Conservation (phyloP, 2,888 invertebrate genomes). For the Rotaria magnacalcarata region DNA sequence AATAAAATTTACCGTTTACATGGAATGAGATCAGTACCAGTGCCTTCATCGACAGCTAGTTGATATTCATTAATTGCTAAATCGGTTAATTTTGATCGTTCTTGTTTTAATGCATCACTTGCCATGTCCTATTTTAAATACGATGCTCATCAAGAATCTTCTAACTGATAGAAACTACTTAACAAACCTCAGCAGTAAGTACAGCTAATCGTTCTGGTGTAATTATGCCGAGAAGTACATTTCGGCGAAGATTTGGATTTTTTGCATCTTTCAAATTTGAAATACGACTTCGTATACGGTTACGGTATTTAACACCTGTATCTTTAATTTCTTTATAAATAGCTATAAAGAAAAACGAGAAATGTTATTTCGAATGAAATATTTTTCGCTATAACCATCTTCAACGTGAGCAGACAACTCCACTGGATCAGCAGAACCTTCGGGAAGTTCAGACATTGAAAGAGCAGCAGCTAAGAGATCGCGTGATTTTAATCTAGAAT, state of each 20-base stretch:
- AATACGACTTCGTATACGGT: conserved; percentile 85
- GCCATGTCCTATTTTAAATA: conserved; percentile 82
- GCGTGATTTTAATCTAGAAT: conserved; percentile 15
- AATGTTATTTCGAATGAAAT: neutral
- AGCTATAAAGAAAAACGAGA: conserved; percentile 44
- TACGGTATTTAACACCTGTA: conserved; percentile 91
- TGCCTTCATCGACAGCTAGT: conserved; percentile 81
- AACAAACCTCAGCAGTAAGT: conserved; percentile 73
- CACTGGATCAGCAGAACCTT: conserved; percentile 50
- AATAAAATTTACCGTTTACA: conserved; percentile 70
- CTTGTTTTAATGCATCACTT: conserved; percentile 87
- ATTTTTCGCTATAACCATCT: neutral
- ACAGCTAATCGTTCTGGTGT: conserved; percentile 76
- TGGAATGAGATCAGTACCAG: conserved; percentile 89
- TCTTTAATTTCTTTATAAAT: conserved; percentile 85
- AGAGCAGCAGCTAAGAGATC: neutral
- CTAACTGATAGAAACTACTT: too few relatives aligned
- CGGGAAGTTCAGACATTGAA: conserved; percentile 47
- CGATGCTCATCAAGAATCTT: too few relatives aligned
- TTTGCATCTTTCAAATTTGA: conserved; percentile 93
- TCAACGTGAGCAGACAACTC: conserved; percentile 46
- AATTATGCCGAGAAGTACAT: conserved; percentile 82
- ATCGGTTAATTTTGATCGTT: conserved; percentile 87
- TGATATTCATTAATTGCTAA: conserved; percentile 97
- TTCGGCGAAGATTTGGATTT: conserved; percentile 84